Base-by-base conservation (phyloP, 2,113 vertebrate genomes). In the Odobenus rosmarus region DNA sequence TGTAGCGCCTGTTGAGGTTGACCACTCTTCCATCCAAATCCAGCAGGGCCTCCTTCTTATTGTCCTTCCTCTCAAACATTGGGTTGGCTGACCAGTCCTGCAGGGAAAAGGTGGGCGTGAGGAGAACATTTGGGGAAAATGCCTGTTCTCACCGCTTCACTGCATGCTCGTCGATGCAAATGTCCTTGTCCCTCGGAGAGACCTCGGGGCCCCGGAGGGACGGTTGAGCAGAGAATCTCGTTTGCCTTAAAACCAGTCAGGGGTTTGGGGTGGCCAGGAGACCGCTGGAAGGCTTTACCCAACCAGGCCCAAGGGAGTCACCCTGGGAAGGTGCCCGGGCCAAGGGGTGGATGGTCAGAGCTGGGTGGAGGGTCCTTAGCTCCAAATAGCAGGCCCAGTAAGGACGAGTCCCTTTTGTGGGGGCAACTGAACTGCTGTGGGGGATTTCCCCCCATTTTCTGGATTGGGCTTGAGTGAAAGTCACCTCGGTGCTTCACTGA, bases 31-130 rank as follows among this genome's bases (percentile, higher is more conserved):
- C 98, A 0, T 99, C 98, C 89, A 99, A 77, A 97, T 99, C 99
- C 46, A 99, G 57, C 12, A 99, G 96, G 0, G 98, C 93, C 0
- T 98, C 87, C 19, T 98, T 98, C 84, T 99, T 99, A 55, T 96
- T 98, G 96, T 98, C 99, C 46, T 99, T 99, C 61, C 99, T 98
- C 74, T 98, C 98, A 24, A 99, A 99, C 77, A 99, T 13, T 3
- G 99, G 98, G 88, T 95, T 96, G 7, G 98, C 97, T 0, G 98
- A 98, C 95, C 99, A 99, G 12, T 98, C 98, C 99, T 99, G 87
- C 1, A 8, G 24, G 53, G 42, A 91, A 19, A 13, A 36, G 5
- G 7, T 0, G 1, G 42, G 31, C 1, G 26, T 6, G n/a, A 59
- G 69, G 8, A 3, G 0, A 23, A 24, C 0, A 3, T 31, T 5